Conservation (phyloP, 2,797 vertebrate genomes). For the Aldrovandia affinis region DNA sequence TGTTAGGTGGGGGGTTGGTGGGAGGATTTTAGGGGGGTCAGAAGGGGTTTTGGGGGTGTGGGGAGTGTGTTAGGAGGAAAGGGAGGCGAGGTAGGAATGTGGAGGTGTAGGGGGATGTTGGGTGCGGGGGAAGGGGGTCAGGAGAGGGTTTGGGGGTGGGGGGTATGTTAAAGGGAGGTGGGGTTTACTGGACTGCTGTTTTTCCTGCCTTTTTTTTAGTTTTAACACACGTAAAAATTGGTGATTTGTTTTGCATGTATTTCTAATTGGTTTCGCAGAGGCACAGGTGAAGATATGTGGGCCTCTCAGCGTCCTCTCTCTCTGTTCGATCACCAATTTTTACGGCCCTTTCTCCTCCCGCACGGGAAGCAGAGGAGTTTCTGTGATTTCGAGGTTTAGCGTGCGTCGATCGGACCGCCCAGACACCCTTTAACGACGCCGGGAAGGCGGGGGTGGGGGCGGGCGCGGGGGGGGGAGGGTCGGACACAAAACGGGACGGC, state of each 20-base stretch:
- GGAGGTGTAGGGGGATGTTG: too few relatives aligned
- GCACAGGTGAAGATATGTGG: background rate
- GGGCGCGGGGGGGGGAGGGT: too few relatives aligned
- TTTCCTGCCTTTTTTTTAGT: background rate
- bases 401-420: too few relatives aligned
- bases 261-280: background rate
- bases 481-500: too few relatives aligned
- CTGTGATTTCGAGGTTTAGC: background rate
- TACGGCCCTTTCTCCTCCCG: background rate
- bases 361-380: background rate
- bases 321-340: slow-evolving; percentile 10
- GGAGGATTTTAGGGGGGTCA: too few relatives aligned
- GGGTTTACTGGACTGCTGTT: background rate
- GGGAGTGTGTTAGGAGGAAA: too few relatives aligned
- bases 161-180: too few relatives aligned
- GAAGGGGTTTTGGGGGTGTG: too few relatives aligned
- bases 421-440: background rate
- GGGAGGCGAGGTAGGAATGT: too few relatives aligned
- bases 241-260: background rate
- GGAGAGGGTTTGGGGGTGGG: too few relatives aligned
- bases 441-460: background rate
- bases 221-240: slow-evolving; percentile 9
- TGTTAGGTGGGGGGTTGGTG: too few relatives aligned
- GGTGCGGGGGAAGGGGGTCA: too few relatives aligned
- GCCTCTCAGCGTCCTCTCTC: background rate